Conservation (phyloP, 2,113 vertebrate species). For the Urocynchramus pylzowi region DNA sequence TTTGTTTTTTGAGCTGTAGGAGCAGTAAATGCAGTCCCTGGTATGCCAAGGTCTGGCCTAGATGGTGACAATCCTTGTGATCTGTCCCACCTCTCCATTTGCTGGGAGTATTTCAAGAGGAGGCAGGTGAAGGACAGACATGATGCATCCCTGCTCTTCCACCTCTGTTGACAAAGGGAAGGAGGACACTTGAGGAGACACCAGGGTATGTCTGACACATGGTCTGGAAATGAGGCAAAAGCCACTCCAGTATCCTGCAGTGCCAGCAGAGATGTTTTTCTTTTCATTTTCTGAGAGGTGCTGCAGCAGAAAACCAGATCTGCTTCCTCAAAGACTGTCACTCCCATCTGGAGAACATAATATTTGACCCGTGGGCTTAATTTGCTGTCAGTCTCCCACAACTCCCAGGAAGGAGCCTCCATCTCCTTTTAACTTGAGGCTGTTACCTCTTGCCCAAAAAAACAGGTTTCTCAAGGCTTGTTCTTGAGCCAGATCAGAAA, state of each 20-base stretch:
- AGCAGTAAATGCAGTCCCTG: not conserved
- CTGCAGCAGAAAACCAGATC: conserved; percentile 37
- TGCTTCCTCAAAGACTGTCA: conserved; percentile 25
- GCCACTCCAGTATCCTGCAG: not conserved
- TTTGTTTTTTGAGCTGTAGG: not conserved
- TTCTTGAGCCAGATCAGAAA: not conserved
- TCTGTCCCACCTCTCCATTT: not conserved
- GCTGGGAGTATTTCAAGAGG: not conserved
- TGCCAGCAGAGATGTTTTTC: not conserved
- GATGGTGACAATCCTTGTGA: not conserved
- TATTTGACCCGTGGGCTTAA: not conserved
- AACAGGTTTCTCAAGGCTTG: not conserved
- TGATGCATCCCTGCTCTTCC: not conserved
- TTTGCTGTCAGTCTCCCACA: not conserved
- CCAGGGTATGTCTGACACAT: not conserved
- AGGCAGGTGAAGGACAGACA: not conserved
- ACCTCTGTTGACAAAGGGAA: not conserved
- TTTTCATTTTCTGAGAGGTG: conserved; percentile 41
- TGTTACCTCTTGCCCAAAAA: not conserved
- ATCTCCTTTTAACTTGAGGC: not conserved
- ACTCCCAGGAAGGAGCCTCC: conserved; percentile 4
- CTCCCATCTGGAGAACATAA: conserved; percentile 36
- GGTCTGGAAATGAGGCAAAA: not conserved
- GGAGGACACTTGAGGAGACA: not conserved
- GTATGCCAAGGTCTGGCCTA: not conserved